Conservation (phyloP, 2,113 vertebrate genomes). For the Ibidorhyncha struthersii region DNA sequence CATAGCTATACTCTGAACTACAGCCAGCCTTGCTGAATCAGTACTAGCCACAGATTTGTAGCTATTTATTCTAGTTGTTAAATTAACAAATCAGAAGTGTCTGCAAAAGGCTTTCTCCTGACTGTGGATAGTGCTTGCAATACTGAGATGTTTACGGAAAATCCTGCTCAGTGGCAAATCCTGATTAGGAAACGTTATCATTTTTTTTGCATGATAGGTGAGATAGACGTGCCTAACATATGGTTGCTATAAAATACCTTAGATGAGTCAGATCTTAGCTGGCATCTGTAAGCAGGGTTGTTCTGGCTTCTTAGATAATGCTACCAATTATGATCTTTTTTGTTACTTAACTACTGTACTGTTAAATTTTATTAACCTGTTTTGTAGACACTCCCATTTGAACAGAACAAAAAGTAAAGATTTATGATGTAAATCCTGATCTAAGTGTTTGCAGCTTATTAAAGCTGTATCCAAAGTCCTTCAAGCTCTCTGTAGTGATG, state of each 20-base stretch:
- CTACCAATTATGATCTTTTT: conserved; percentile 1
- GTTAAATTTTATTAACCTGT: conserved; percentile 66
- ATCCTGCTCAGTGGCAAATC: conserved; percentile 75
- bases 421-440: conserved; percentile 53
- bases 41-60: neutral
- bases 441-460: conserved; percentile 4
- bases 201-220: conserved; percentile 32
- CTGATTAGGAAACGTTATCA: conserved; percentile 76
- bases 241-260: conserved; percentile 74
- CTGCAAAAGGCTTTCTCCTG: conserved; percentile 50
- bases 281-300: conserved; percentile 54
- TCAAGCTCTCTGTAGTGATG: neutral
- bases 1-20: neutral
- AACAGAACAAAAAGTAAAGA: conserved; percentile 26
- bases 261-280: conserved; percentile 71
- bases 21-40: neutral
- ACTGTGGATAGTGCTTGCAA: neutral
- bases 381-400: conserved; percentile 54
- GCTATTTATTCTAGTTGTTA: neutral
- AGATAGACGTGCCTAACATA: conserved; percentile 70
- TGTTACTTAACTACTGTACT: conserved; percentile 36
- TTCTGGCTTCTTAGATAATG: conserved; percentile 59
- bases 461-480: conserved; percentile 32
- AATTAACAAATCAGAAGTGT: conserved; percentile 33
- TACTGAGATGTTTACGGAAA: conserved; percentile 60